Evolutionary conservation across 2,797 vertebrate species (phyloP), one percentile per base, ranked within the genome.

Genomic region (Syncerus caffer): DNA sequence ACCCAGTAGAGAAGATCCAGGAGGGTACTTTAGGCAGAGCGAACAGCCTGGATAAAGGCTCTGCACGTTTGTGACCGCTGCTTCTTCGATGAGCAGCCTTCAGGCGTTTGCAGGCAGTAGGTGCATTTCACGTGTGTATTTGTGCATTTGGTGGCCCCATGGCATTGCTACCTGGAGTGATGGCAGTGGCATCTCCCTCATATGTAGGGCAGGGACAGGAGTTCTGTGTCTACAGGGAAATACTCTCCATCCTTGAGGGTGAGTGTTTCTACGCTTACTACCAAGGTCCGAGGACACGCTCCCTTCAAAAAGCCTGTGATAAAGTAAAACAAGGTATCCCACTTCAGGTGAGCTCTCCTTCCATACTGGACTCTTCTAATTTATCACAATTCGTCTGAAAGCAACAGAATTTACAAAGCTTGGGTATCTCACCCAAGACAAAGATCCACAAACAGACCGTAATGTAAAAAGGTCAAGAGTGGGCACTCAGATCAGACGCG

Each of bases 401-500:
- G 55, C 5, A 51, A 79, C 2, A 58, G 67, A 60, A 83, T 57
- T 80, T 45, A 34, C 8, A 64, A n/a, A 83, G 25, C 23, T 29
- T 50, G 16, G 55, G 45, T 53, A 16, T 42, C 15, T 47, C 15
- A 29, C 21, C 67, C 4, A 57, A 85, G 71, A 55, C 19, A 7
- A 60, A 82, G 51, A 47, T 19, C 45, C 47, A 21, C 12, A 50
- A 34, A 7, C 13, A 57, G 45, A 53, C 9, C 6, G 8, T 50
- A 14, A 87, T 0, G 1, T 19, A 57, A 71, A 7, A 27, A 7
- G 7, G 21, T 27, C 78, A 85, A 47, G 19, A 94, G 27, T 2
- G 1, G 82, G 38, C 15, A 34, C 7, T 53, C 29, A 1, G 34
- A 10, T 7, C n/a, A n/a, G 25, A 17, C 1, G 4, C 17, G 4